Conservation (phyloP, 2,797 vertebrate species). For the Sciurus carolinensis region DNA sequence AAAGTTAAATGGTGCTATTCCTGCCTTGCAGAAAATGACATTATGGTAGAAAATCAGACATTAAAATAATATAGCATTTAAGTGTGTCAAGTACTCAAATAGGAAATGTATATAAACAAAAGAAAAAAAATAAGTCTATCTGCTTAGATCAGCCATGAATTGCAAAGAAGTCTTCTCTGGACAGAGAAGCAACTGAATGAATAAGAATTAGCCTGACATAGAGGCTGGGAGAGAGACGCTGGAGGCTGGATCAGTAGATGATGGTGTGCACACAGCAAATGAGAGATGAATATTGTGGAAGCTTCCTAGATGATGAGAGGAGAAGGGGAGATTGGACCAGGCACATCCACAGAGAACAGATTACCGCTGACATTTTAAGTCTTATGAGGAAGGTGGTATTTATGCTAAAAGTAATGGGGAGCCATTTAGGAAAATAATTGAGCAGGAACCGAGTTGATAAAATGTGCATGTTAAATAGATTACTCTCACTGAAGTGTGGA, state of each 20-base stretch:
- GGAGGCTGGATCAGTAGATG: background rate
- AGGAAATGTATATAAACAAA: conserved; percentile 20
- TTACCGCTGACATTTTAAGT: background rate
- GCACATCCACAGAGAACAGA: background rate
- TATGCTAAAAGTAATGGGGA: conserved; percentile 37
- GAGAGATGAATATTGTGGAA: background rate
- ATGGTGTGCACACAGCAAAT: background rate
- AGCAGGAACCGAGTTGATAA: conserved; percentile 55
- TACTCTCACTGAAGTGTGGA: conserved; percentile 22
- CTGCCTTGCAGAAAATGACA: background rate
- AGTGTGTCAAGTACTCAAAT: background rate
- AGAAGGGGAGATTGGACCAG: background rate
- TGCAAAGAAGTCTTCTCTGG: background rate
- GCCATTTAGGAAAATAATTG: conserved; percentile 60
- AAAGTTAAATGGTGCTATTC: background rate
- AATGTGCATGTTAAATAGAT: conserved; percentile 41
- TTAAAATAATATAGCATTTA: background rate
- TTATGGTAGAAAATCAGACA: background rate
- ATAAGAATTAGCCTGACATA: background rate
- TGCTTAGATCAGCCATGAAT: background rate
- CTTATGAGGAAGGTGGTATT: conserved; percentile 11
- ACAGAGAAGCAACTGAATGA: background rate
- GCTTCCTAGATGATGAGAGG: background rate
- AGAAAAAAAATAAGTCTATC: background rate
- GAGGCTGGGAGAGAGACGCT: background rate